Evolutionary conservation across 2,113 vertebrate species (phyloP).

Genomic region (Forbesichthys agassizii): DNA sequence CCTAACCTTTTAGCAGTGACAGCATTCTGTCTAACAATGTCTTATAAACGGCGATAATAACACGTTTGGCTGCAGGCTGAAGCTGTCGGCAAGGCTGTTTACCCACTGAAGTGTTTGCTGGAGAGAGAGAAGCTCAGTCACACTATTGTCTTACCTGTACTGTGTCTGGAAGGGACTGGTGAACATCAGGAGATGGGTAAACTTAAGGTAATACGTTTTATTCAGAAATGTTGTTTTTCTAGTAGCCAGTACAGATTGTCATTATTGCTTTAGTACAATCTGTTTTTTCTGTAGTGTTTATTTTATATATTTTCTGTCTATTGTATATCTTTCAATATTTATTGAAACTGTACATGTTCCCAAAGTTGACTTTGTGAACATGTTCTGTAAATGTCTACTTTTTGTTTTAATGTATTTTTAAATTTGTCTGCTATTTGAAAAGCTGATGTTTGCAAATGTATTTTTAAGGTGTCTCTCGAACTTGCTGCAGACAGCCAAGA

Average conservation of each 20-base stretch:
- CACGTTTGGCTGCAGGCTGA: constrained; percentile 74
- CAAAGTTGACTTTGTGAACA: too few relatives aligned
- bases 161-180: constrained; percentile 54
- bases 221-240: neutral
- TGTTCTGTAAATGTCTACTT: too few relatives aligned
- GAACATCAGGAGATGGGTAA: constrained; percentile 74
- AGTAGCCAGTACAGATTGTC: neutral
- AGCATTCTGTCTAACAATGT: neutral
- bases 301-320: neutral
- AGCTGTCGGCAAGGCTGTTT: constrained; percentile 77
- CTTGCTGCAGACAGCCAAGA: constrained; percentile 75
- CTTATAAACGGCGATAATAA: neutral
- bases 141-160: constrained; percentile 77
- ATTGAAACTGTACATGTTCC: neutral
- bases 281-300: neutral
- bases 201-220: constrained; percentile 79
- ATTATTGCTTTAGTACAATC: neutral
- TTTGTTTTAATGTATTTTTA: too few relatives aligned
- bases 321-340: neutral
- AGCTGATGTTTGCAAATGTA: neutral
- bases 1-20: neutral
- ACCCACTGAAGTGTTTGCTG: constrained; percentile 79
- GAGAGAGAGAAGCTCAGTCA: constrained; percentile 76
- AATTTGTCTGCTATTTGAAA: too few relatives aligned
- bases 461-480: constrained; percentile 83